A percentile compares a stretch with the other conserved stretches of the same genome.
Evolutionary conservation across 2,113 vertebrate genomes (phyloP).

Genomic region (Monopterus albus): DNA sequence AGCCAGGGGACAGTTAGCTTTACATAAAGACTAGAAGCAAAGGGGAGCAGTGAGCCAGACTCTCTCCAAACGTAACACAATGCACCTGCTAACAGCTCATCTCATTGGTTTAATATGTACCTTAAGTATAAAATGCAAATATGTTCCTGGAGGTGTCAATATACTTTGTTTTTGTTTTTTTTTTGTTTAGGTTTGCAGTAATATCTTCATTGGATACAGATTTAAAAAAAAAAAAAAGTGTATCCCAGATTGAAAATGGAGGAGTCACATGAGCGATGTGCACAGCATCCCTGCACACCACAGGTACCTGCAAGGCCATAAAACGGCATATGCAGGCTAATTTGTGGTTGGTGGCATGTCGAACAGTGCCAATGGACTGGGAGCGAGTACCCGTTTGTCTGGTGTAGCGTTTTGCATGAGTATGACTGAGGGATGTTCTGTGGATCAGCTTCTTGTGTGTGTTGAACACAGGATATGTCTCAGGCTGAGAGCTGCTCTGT

Average conservation of each 20-base stretch:
- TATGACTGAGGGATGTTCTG: slow-evolving; percentile 10
- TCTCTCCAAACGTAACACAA: no score
- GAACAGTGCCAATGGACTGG: background rate
- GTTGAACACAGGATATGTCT: slow-evolving; percentile 42
- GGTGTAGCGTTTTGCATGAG: slow-evolving; percentile 18
- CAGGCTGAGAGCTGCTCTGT: slow-evolving; percentile 18
- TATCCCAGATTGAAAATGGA: background rate
- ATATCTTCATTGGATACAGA: no score
- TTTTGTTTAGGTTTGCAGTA: no score
- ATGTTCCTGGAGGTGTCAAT: no score
- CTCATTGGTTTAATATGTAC: no score
- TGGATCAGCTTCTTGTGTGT: slow-evolving; percentile 22
- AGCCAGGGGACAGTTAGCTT: no score
- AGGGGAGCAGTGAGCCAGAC: no score
- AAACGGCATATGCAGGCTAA: background rate
- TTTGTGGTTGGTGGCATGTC: slow-evolving; percentile 5
- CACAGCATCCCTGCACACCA: background rate
- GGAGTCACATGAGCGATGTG: background rate
- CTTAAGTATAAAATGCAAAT: no score
- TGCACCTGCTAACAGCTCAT: no score
- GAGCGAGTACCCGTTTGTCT: background rate
- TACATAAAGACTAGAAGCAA: no score
- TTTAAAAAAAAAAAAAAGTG: no score
- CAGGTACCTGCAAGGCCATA: background rate
- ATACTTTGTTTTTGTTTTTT: no score